Percentiles rank a stretch among this genome's conserved stretches.
phyloP scores from a whole-genome alignment of 2,113 vertebrate genomes.

The Copsychus sechellarum region DNA sequence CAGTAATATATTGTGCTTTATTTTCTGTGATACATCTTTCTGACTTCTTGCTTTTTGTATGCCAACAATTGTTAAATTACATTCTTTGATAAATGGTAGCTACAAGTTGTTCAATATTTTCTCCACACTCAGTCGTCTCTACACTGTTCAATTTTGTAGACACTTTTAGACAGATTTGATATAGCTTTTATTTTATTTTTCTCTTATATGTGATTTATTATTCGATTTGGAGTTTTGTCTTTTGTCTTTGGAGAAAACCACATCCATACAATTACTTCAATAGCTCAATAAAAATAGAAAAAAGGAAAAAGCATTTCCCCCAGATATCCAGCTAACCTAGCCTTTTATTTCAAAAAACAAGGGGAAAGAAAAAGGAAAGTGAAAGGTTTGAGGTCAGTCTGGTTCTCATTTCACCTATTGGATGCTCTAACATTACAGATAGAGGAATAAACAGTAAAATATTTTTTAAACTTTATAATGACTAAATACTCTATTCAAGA shows the following conservation, averaged over 20 bases:
- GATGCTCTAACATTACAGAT: fast-evolving
- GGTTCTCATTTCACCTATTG: neutral
- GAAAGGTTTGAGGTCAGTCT: neutral
- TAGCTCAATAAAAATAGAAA: conserved; percentile 43
- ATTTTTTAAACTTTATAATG: neutral
- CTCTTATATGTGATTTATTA: conserved; percentile 50
- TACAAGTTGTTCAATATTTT: conserved; percentile 60
- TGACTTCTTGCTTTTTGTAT: conserved; percentile 37
- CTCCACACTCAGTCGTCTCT: conserved; percentile 29
- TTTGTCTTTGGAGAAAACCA: conserved; percentile 3
- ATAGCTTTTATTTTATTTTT: conserved; percentile 61
- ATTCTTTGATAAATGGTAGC: conserved; percentile 49
- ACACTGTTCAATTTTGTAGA: conserved; percentile 37
- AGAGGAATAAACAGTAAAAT: neutral
- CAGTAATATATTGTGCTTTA: conserved; percentile 22
- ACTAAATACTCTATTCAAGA: neutral
- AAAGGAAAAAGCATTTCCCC: neutral
- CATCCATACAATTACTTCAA: conserved; percentile 20
- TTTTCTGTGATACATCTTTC: conserved; percentile 50
- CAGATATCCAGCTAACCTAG: neutral
- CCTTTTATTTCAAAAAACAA: conserved; percentile 33
- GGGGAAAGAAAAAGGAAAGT: neutral
- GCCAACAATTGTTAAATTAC: conserved; percentile 60
- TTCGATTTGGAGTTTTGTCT: conserved; percentile 31
- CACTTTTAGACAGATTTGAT: conserved; percentile 59